These are phyloP conservation scores for Mamestra configurata DNA, from an alignment of 1,140 invertebrate species.

Conservation along the genomic window DNA sequence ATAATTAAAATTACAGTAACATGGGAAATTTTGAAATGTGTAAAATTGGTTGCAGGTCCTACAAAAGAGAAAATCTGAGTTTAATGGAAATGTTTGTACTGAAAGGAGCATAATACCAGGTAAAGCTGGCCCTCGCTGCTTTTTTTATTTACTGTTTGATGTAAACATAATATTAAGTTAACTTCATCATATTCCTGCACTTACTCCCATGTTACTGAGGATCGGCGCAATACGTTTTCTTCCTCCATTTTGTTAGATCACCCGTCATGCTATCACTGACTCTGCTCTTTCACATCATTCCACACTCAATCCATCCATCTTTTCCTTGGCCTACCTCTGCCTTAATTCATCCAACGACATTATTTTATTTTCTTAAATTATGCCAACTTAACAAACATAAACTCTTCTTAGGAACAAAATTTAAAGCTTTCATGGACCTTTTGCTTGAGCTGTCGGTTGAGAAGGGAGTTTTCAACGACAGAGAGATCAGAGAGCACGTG, in stretches of 20 bases:
- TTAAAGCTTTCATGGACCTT: conserved; percentile 80
- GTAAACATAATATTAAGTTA: no score
- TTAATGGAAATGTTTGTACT: conserved; percentile 62
- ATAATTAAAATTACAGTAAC: no score
- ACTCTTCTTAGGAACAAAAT: conserved; percentile 68
- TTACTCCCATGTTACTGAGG: no score
- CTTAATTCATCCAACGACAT: not conserved
- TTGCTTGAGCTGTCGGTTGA: conserved; percentile 72
- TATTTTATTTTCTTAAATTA: not conserved
- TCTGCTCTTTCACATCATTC: no score
- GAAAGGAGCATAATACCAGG: conserved; percentile 45
- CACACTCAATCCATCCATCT: no score
- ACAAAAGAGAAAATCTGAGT: conserved; percentile 71
- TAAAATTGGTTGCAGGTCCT: conserved; percentile 67
- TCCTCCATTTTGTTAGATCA: no score
- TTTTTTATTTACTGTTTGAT: no score
- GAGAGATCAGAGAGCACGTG: conserved; percentile 79
- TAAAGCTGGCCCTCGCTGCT: not conserved
- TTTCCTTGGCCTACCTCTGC: no score
- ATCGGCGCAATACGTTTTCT: no score
- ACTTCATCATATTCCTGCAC: no score
- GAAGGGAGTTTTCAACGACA: conserved; percentile 70
- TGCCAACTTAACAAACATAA: not conserved
- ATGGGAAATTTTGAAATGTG: not conserved
- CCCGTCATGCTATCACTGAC: no score